These are phyloP conservation scores for Ondatra zibethicus DNA, from an alignment of 2,113 vertebrate species.

Conservation along the genomic window DNA sequence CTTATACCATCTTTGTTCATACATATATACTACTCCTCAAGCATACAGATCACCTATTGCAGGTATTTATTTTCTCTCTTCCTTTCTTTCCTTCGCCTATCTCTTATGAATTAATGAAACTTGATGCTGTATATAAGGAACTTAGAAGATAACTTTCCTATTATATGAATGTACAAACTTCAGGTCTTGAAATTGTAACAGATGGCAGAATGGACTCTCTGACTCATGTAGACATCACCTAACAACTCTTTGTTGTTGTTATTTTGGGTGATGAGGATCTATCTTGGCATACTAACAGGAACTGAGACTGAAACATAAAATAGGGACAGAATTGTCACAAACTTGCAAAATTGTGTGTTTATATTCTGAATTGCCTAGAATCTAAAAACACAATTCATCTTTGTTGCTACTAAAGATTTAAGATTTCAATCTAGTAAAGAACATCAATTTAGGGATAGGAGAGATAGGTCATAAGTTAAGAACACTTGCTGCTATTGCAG, in stretches of 20 bases:
- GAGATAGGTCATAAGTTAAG: background rate
- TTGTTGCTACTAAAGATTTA: background rate
- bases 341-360: background rate
- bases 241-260: background rate
- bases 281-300: background rate
- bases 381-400: background rate
- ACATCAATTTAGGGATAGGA: background rate
- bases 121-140: background rate
- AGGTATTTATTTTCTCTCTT: background rate
- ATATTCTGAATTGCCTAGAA: background rate
- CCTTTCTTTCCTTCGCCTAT: background rate
- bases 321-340: background rate
- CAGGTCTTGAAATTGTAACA: background rate
- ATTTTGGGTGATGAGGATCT: background rate
- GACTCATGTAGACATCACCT: fast-evolving
- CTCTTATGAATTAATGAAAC: background rate
- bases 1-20: background rate
- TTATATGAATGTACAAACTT: background rate
- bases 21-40: background rate
- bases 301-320: background rate
- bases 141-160: background rate
- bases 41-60: background rate
- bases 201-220: background rate
- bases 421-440: background rate
- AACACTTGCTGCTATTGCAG: background rate